Percentiles rank a stretch among this genome's conserved stretches.
Evolutionary conservation across 35 echinoderm and acorn worm genomes (phyloP).

Genomic region (Chiridota heheva): DNA sequence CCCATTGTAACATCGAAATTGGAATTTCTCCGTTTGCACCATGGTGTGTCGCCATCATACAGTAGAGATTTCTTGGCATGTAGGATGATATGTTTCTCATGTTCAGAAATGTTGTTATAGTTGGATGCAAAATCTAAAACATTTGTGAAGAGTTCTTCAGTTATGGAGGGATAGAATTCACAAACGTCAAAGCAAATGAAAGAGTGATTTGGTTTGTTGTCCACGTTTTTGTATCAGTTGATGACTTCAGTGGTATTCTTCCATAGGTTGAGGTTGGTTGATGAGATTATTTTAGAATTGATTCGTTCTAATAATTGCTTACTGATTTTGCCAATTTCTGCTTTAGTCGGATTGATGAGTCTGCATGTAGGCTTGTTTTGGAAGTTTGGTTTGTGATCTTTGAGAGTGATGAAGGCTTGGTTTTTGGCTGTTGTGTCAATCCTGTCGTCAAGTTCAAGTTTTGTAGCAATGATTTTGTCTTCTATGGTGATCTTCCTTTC

Average conservation of each 20-base stretch:
- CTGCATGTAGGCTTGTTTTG: no score
- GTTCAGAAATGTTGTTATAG: background rate
- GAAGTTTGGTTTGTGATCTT: no score
- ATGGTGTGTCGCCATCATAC: background rate
- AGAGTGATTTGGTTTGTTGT: background rate
- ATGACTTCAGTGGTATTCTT: slow-evolving; percentile 5
- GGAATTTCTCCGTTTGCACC: background rate
- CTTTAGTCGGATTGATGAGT: background rate
- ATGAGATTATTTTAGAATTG: background rate
- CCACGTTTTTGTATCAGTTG: slow-evolving; percentile 16
- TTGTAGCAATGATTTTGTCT: slow-evolving; percentile 17
- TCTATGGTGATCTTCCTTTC: background rate
- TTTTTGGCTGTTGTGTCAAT: slow-evolving; percentile 24
- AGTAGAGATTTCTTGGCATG: background rate
- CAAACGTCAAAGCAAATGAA: slow-evolving; percentile 19
- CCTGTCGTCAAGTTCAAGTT: slow-evolving; percentile 4
- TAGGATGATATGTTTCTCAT: slow-evolving; percentile 2
- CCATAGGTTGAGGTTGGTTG: background rate
- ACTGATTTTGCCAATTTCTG: background rate
- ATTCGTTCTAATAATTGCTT: background rate
- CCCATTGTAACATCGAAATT: slow-evolving; percentile 29
- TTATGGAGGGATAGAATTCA: slow-evolving; percentile 21
- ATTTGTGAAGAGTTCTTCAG: background rate
- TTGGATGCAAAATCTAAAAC: background rate
- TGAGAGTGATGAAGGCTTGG: no score